Percentiles rank a stretch among this genome's conserved stretches.
Conservation (phyloP, 37 sponge, comb jelly and placozoan genomes). For the Diacarnus erythraeanus region DNA sequence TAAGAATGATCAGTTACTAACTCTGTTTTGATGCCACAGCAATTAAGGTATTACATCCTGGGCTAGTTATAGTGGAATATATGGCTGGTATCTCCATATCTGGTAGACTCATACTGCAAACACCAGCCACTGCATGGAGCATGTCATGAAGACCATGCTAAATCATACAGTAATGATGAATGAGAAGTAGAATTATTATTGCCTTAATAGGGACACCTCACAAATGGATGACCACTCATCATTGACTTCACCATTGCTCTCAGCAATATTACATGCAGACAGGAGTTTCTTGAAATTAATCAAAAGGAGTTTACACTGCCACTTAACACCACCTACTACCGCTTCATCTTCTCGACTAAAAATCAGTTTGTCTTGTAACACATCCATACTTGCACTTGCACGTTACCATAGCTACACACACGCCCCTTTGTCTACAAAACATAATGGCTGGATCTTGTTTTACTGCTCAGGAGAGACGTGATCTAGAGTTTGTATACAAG, state of each 20-base stretch:
- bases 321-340: not conserved
- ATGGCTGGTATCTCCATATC: constrained; percentile 64
- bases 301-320: constrained; percentile 6
- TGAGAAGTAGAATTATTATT: too few relatives aligned
- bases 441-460: constrained; percentile 10
- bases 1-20: not conserved
- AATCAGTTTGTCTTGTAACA: not conserved
- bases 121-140: constrained; percentile 66
- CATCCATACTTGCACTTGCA: not conserved
- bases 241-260: not conserved
- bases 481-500: constrained; percentile 63
- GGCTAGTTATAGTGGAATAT: constrained; percentile 39
- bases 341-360: not conserved
- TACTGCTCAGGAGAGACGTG: constrained; percentile 68
- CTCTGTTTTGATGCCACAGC: not conserved
- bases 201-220: too few relatives aligned
- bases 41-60: constrained; percentile 10
- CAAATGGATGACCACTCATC: too few relatives aligned
- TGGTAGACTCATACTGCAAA: constrained; percentile 61
- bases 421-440: not conserved
- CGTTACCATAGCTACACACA: not conserved
- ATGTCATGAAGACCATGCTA: constrained; percentile 35
- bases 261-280: too few relatives aligned
- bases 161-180: not conserved
- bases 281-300: constrained; percentile 36